Conservation (phyloP, 2,113 vertebrate genomes). For the Zeus faber region DNA sequence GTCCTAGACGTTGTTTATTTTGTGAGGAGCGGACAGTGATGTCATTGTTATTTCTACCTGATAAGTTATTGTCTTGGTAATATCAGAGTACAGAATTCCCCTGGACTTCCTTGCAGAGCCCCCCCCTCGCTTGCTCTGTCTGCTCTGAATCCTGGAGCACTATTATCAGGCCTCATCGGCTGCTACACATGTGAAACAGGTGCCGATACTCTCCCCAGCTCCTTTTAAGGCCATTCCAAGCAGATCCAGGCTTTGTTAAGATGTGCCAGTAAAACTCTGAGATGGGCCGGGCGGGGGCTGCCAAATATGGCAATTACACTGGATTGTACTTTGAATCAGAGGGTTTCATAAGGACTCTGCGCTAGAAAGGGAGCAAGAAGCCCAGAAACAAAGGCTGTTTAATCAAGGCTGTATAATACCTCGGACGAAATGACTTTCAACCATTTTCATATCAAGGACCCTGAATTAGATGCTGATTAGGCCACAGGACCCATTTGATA, state of each 20-base stretch:
- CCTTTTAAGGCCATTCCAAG: conserved; percentile 76
- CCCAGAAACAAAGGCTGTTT: no score
- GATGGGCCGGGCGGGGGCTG: conserved; percentile 32
- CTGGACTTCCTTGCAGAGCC: conserved; percentile 25
- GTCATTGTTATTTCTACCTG: not conserved
- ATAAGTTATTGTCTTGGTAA: conserved; percentile 25
- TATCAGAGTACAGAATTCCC: conserved; percentile 12
- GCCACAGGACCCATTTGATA: no score
- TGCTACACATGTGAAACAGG: conserved; percentile 72
- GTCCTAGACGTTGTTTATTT: no score
- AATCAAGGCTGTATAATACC: no score
- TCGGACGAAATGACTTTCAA: no score
- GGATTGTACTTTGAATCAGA: conserved; percentile 42
- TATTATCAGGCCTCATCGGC: conserved; percentile 54
- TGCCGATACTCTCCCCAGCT: conserved; percentile 61
- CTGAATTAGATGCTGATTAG: no score
- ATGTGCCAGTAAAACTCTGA: conserved; percentile 62
- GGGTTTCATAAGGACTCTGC: conserved; percentile 49
- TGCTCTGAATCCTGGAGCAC: conserved; percentile 17
- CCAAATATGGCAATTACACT: conserved; percentile 76
- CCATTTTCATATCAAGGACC: no score
- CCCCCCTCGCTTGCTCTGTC: conserved; percentile 8
- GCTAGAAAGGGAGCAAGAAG: conserved; percentile 39
- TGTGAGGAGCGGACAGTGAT: not conserved
- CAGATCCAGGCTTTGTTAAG: conserved; percentile 73